phyloP scores from a whole-genome alignment of 2,797 vertebrate genomes.

The Prunella strophiata region DNA sequence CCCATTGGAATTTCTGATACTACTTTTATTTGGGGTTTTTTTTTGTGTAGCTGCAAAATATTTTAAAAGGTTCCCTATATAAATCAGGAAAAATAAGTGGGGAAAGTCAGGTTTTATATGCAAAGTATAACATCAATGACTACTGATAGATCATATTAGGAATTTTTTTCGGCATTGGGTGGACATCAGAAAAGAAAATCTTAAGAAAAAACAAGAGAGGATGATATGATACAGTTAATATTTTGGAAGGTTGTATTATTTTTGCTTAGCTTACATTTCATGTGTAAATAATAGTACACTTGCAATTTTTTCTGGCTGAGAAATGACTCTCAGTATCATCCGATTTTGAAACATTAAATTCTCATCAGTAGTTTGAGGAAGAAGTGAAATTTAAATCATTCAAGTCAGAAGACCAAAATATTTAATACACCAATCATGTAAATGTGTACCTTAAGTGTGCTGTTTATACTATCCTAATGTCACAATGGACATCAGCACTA shows the following conservation, averaged over 20 bases:
- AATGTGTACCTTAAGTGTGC: neutral
- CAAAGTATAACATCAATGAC: neutral
- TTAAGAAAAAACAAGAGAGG: neutral
- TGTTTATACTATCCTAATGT: neutral
- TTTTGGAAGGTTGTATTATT: neutral
- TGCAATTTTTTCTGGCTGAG: neutral
- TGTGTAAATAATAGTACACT: neutral
- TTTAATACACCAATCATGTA: neutral
- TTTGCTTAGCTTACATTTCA: neutral
- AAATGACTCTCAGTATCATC: neutral
- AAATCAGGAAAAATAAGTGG: constrained; percentile 4
- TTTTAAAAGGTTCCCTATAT: neutral
- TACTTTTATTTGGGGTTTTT: neutral
- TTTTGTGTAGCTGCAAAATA: neutral
- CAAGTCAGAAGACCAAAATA: neutral
- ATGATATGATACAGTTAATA: neutral
- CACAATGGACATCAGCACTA: neutral
- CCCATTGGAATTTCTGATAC: neutral
- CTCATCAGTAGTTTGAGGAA: constrained; percentile 23
- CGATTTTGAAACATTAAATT: constrained; percentile 52
- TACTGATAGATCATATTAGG: neutral
- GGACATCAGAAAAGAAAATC: neutral
- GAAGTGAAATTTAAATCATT: constrained; percentile 12
- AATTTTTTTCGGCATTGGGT: neutral
- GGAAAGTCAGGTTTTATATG: neutral